Evolutionary conservation across 1,140 invertebrate genomes (phyloP), one percentile per base, ranked within the genome.

Genomic region (Pseudomyrmex cubaensis): DNA sequence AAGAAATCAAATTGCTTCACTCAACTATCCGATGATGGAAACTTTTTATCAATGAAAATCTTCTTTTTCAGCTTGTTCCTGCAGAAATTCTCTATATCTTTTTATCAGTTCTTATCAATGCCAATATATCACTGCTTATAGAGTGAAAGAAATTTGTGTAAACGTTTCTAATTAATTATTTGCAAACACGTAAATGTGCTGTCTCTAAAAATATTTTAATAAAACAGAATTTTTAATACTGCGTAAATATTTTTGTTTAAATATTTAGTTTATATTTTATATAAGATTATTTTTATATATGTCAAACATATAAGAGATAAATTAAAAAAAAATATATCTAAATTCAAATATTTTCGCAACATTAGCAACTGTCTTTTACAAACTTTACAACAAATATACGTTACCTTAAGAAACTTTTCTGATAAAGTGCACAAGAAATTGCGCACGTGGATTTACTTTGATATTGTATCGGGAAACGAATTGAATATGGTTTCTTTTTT

Each of bases 1-100:
- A 80, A 70, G n/a, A 77, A 77, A 57, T 78, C 35, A 69, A 67
- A 78, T 78, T 69, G 64, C 69, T 57, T 57, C 52, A 48, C 13
- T 78, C 64, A 57, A 78, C 64, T 20, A 69, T 8, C 10, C 75
- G 44, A 69, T 69, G 64, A 78, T 69, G 50, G 57, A 69, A 78
- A 57, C 10, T 69, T 15, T 67, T 77, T 77, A 69, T 67, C 52
- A 13, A 66, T 67, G 15, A 2, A 59, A 69, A 15, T 15, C 35
- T 67, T 67, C 64, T 50, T 69, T 56, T 57, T 2, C 20, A 22
- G 7, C 35, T 69, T 77, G n/a, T 44, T 20, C 5, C 35, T 8
- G 10, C 57, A 22, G 7, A 67, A 56, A 54, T 2, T 9, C 9
- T 20, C 13, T 25, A 15, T 17, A 35, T 35, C 35, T 35, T 35